These are phyloP conservation scores for Eristalis pertinax DNA, from an alignment of 2,888 invertebrate species.

Conservation along the genomic window DNA sequence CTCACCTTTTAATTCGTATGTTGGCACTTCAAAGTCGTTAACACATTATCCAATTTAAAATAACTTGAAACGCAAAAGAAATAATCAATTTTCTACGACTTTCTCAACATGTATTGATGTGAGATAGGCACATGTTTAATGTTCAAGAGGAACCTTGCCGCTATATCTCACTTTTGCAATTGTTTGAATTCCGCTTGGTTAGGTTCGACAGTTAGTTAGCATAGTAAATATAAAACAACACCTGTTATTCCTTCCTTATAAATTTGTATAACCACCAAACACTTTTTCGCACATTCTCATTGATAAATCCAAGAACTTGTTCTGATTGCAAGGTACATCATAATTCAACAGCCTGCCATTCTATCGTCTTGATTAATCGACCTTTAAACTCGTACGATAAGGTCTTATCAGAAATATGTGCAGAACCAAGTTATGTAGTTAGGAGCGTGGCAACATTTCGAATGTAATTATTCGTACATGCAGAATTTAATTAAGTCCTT, in stretches of 20 bases:
- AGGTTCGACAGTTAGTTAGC: no score
- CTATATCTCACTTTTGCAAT: no score
- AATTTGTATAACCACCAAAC: neutral
- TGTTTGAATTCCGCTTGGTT: no score
- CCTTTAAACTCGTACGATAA: neutral
- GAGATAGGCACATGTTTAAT: neutral
- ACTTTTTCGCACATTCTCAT: neutral
- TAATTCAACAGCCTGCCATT: neutral
- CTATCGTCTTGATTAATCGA: neutral
- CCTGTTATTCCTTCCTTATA: neutral
- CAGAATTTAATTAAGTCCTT: neutral
- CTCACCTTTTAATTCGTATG: conserved; percentile 2
- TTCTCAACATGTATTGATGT: neutral
- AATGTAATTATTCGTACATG: neutral
- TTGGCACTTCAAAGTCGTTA: conserved; percentile 52
- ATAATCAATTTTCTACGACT: neutral
- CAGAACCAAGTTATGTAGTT: neutral
- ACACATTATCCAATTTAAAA: conserved; percentile 61
- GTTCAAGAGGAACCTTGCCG: no score
- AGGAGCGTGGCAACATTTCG: neutral
- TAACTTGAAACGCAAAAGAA: neutral
- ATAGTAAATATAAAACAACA: no score
- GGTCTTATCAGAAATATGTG: neutral
- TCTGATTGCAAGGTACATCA: neutral
- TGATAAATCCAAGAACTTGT: neutral